phyloP scores from a whole-genome alignment of 2,113 vertebrate genomes.

The Phylloscopus trochilus region DNA sequence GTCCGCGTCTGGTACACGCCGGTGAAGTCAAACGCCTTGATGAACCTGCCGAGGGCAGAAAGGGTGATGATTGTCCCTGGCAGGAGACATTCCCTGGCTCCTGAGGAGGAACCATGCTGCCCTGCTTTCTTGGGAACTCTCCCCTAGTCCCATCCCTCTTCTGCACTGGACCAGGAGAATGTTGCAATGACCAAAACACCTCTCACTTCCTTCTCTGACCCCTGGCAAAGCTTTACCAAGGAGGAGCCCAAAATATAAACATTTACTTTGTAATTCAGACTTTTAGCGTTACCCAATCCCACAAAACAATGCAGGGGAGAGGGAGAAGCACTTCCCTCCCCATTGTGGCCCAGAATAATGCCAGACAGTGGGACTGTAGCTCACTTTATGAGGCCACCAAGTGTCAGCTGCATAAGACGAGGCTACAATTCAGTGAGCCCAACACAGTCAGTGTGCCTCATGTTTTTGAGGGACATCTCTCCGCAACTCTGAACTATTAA shows the following conservation, averaged over 20 bases:
- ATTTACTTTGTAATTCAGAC: background rate
- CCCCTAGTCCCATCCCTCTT: background rate
- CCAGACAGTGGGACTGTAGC: background rate
- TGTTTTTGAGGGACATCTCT: background rate
- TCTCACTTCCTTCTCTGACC: background rate
- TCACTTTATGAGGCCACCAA: background rate
- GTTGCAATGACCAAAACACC: background rate
- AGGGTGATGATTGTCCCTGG: background rate
- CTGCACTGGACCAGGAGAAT: background rate
- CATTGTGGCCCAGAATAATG: background rate
- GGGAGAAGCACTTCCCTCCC: background rate
- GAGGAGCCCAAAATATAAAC: background rate
- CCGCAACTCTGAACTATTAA: background rate
- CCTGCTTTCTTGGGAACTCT: background rate
- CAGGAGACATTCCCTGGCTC: background rate
- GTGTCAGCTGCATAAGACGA: background rate
- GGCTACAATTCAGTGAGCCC: background rate
- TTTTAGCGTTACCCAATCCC: background rate
- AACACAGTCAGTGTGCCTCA: background rate
- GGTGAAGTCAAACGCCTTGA: constrained; percentile 71
- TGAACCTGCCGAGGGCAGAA: constrained; percentile 71
- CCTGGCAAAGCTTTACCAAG: background rate
- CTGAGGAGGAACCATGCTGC: background rate
- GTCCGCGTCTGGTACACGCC: constrained; percentile 24
- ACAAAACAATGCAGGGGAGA: background rate